Percentiles rank a stretch among this genome's conserved stretches.
Evolutionary conservation across 2,113 vertebrate species (phyloP).

Genomic region (Gobio gobio): DNA sequence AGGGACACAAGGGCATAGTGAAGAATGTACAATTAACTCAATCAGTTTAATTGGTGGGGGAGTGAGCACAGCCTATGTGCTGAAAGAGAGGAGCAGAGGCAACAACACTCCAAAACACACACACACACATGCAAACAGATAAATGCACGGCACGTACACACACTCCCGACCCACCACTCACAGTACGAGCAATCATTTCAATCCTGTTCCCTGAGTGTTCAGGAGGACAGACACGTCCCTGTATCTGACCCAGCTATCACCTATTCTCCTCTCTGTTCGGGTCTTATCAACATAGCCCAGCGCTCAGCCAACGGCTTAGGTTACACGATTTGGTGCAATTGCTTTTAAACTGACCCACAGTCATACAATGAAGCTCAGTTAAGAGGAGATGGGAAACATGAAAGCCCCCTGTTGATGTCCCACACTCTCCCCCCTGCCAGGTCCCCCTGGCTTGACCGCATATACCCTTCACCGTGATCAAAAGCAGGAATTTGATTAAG

Average conservation of each 20-base stretch:
- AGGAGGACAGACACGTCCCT: slow-evolving; percentile 36
- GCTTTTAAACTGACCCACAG: slow-evolving; percentile 48
- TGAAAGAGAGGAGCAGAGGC: slow-evolving; percentile 53
- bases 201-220: slow-evolving; percentile 13
- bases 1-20: slow-evolving; percentile 55
- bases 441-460: slow-evolving; percentile 35
- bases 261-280: slow-evolving; percentile 38
- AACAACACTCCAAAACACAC: slow-evolving; percentile 54
- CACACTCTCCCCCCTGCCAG: slow-evolving; percentile 20
- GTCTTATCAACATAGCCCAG: slow-evolving; percentile 48
- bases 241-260: slow-evolving; percentile 44
- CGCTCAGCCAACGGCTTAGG: slow-evolving; percentile 41
- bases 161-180: slow-evolving; percentile 52
- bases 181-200: slow-evolving; percentile 30
- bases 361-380: slow-evolving; percentile 51
- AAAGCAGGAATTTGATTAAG: slow-evolving; percentile 53
- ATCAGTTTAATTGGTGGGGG: slow-evolving; percentile 58
- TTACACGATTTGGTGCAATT: slow-evolving; percentile 47
- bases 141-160: slow-evolving; percentile 32
- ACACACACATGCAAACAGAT: slow-evolving; percentile 56
- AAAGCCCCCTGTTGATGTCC: slow-evolving; percentile 52
- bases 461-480: slow-evolving; percentile 49
- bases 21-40: slow-evolving; percentile 62
- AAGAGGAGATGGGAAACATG: slow-evolving; percentile 47
- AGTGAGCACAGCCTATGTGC: slow-evolving; percentile 58